phyloP scores from a whole-genome alignment of 53 echinoderm and acorn worm species.

The Mesocentrotus franciscanus region DNA sequence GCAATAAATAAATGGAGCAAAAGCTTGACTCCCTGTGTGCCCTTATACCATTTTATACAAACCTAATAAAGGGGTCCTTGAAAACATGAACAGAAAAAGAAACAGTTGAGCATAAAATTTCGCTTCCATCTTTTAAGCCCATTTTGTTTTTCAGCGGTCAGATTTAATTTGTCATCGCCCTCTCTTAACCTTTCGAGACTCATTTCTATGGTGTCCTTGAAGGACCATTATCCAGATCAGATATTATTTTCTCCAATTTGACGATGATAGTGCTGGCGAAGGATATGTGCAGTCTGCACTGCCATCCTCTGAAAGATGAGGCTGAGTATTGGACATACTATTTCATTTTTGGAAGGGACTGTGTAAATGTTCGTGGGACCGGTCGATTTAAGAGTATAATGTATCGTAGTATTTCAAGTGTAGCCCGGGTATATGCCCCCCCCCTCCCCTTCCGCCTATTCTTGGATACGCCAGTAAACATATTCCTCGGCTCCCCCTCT shows the following conservation, averaged over 20 bases:
- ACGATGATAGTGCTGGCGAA: background rate
- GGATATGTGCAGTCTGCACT: background rate
- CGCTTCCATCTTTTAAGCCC: background rate
- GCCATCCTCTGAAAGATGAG: too few relatives aligned
- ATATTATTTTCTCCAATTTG: slow-evolving; percentile 33
- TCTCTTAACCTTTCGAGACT: background rate
- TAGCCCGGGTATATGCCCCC: background rate
- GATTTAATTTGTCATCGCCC: slow-evolving; percentile 28
- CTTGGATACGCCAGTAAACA: background rate
- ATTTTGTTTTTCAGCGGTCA: background rate
- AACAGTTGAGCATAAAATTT: background rate
- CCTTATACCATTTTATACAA: too few relatives aligned
- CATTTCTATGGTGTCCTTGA: slow-evolving; percentile 6
- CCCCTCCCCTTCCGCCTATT: background rate
- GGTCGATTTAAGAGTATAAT: too few relatives aligned
- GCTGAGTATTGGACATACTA: too few relatives aligned
- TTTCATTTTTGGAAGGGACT: too few relatives aligned
- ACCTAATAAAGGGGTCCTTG: too few relatives aligned
- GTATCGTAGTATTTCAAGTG: too few relatives aligned
- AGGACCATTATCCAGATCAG: slow-evolving; percentile 24
- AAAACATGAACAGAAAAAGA: background rate
- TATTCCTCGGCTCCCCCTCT: background rate
- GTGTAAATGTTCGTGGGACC: too few relatives aligned
- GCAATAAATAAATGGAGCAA: too few relatives aligned
- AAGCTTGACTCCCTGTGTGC: too few relatives aligned